Conservation (phyloP, 2,113 vertebrate genomes). For the Asarcornis scutulata region DNA sequence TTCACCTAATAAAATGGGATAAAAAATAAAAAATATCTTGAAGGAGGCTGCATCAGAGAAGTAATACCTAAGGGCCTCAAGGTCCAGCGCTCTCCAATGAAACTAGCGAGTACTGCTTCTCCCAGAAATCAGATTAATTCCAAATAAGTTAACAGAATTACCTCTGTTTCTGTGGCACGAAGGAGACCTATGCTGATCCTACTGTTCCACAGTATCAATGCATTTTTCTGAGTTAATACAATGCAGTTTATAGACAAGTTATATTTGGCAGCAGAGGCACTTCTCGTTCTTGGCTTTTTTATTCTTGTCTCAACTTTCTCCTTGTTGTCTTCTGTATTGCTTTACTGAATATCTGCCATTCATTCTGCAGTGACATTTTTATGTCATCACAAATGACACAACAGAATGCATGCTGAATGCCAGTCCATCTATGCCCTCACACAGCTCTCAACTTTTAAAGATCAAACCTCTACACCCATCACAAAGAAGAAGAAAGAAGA, state of each 20-base stretch:
- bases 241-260: not conserved
- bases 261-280: accelerated
- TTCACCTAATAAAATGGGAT: not conserved
- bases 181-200: not conserved
- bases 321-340: not conserved
- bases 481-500: not conserved
- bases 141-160: not conserved
- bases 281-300: not conserved
- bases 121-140: not conserved
- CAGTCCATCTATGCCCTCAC: not conserved
- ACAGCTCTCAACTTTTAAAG: not conserved
- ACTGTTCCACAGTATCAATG: not conserved
- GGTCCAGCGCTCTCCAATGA: not conserved
- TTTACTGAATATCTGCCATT: not conserved
- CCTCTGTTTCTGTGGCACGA: not conserved
- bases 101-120: not conserved
- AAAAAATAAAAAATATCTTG: not conserved
- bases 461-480: not conserved
- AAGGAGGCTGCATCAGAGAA: not conserved
- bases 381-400: not conserved
- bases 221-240: not conserved
- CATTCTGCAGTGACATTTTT: not conserved
- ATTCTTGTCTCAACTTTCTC: not conserved
- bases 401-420: not conserved
- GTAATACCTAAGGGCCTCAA: not conserved